Percentiles rank a stretch among this genome's conserved stretches.
phyloP scores from a whole-genome alignment of 2,888 invertebrate species.

The Elmis aenea region DNA sequence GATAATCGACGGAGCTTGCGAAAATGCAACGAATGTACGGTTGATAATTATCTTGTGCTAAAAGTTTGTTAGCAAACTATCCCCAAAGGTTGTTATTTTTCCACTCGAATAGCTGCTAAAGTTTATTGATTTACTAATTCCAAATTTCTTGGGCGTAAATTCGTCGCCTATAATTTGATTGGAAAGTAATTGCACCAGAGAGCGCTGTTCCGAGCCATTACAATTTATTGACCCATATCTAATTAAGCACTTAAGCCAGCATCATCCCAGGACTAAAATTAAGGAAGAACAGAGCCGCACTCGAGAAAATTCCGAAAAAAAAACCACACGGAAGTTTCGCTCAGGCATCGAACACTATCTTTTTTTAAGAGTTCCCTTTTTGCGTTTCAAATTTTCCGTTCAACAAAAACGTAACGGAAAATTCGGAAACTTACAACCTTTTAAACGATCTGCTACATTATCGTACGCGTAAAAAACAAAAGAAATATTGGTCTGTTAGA shows the following conservation, averaged over 20 bases:
- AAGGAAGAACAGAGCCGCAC: slow-evolving; percentile 23
- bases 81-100: slow-evolving; percentile 14
- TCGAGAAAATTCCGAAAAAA: no score
- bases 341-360: no score
- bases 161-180: slow-evolving; percentile 35
- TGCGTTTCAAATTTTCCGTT: no score
- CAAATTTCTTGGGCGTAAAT: slow-evolving; percentile 28
- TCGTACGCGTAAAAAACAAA: slow-evolving; percentile 10
- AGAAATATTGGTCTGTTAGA: slow-evolving; percentile 18
- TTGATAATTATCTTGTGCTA: no score
- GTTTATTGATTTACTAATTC: slow-evolving; percentile 28
- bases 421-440: no score
- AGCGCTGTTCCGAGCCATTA: slow-evolving; percentile 33
- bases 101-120: slow-evolving; percentile 7
- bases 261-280: slow-evolving; percentile 29
- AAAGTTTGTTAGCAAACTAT: slow-evolving; percentile 12
- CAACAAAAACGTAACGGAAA: no score
- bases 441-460: no score
- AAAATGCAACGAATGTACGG: no score
- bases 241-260: slow-evolving; percentile 35
- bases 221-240: slow-evolving; percentile 37
- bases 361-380: no score
- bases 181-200: slow-evolving; percentile 36
- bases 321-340: no score
- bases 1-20: no score